phyloP scores from a whole-genome alignment of 2,797 vertebrate species.

The Cossypha heuglini region DNA sequence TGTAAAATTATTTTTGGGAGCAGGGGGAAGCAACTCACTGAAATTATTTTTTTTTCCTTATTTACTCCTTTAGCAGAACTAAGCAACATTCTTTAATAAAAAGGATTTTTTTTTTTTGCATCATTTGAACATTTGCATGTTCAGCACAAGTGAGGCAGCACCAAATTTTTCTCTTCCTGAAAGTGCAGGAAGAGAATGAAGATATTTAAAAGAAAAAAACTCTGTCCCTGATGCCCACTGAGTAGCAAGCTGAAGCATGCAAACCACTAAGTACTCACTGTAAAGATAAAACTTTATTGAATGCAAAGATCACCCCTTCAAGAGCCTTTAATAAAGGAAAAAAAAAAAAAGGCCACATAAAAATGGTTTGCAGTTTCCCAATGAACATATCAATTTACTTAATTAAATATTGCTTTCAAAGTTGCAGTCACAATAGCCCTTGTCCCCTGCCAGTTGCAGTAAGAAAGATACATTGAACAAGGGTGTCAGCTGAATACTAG shows the following conservation, averaged over 20 bases:
- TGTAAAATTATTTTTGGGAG: background rate
- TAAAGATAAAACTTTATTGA: background rate
- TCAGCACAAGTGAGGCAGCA: background rate
- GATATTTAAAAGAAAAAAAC: background rate
- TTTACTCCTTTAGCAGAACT: background rate
- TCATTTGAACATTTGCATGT: background rate
- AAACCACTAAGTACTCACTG: background rate
- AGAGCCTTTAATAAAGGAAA: background rate
- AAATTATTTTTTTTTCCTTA: background rate
- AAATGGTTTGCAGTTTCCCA: constrained; percentile 27
- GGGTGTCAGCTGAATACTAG: constrained; percentile 52
- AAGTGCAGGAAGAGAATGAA: background rate
- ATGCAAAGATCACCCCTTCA: background rate
- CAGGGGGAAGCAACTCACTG: background rate
- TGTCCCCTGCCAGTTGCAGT: constrained; percentile 42
- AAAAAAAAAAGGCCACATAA: background rate
- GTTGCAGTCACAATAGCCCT: constrained; percentile 53
- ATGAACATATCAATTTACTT: constrained; percentile 26
- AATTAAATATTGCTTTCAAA: constrained; percentile 64
- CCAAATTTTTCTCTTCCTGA: background rate
- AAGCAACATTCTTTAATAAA: background rate
- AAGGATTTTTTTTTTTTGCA: background rate
- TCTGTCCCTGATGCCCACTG: background rate
- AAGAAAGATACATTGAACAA: constrained; percentile 58
- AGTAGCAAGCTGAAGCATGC: background rate